phyloP scores from a whole-genome alignment of 2,113 vertebrate species.

The Tricholaema leucomelas region DNA sequence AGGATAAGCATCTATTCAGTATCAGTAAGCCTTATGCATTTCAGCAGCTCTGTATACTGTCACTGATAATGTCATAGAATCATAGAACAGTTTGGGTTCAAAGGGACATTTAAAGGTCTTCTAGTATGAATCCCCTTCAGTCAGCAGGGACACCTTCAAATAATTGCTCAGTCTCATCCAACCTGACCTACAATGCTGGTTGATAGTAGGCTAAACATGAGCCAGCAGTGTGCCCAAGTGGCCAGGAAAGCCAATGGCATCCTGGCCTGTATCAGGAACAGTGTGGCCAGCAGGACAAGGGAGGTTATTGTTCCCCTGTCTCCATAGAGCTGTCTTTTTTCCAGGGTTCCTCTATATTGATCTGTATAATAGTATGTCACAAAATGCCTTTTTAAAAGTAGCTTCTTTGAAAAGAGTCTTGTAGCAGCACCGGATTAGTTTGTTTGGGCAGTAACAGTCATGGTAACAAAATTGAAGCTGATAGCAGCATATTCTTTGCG shows the following conservation, averaged over 20 bases:
- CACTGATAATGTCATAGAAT: neutral
- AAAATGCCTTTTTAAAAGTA: neutral
- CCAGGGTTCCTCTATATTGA: neutral
- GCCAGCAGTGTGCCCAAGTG: no score
- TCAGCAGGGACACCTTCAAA: neutral
- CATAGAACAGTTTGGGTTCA: neutral
- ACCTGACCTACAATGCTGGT: no score
- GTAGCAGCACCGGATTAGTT: neutral
- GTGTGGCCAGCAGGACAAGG: no score
- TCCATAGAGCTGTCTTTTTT: neutral
- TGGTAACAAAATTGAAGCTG: slow-evolving; percentile 8
- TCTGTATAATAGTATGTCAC: neutral
- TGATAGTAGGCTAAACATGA: no score
- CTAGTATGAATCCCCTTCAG: neutral
- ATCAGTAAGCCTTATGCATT: neutral
- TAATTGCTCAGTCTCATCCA: neutral
- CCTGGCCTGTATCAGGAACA: no score
- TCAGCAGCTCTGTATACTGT: neutral
- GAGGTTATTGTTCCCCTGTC: no score
- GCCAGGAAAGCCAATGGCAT: no score
- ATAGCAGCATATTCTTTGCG: neutral
- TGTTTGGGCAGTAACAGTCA: neutral
- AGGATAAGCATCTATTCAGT: neutral
- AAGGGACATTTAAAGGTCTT: neutral
- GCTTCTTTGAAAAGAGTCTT: neutral